A percentile compares a stretch with the other conserved stretches of the same genome.
These are phyloP conservation scores for Ciona savignyi DNA, from an alignment of 23 tunicate species.

Conservation along the genomic window DNA sequence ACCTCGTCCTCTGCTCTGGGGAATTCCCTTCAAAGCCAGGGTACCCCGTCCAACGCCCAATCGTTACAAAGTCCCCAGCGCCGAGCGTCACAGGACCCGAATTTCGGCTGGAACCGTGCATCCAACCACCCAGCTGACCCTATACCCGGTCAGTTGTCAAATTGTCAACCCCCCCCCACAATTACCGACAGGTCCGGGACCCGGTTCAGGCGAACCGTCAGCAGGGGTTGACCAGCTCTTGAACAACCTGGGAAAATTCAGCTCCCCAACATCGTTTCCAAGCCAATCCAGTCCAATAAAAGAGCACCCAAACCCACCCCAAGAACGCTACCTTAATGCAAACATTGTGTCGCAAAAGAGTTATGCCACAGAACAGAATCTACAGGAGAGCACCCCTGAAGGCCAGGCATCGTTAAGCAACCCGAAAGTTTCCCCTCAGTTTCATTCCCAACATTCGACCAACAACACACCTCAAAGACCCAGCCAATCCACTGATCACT, in stretches of 20 bases:
- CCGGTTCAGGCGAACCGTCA: neutral
- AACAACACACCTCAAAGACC: neutral
- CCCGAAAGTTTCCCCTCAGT: neutral
- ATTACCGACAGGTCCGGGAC: conserved; percentile 13
- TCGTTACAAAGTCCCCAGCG: conserved; percentile 17
- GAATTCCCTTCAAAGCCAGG: neutral
- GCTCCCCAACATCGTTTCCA: conserved; percentile 41
- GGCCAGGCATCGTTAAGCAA: neutral
- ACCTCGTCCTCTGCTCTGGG: neutral
- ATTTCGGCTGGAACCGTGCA: conserved; percentile 2
- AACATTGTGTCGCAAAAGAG: neutral
- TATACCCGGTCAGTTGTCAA: conserved; percentile 5
- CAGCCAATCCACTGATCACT: neutral
- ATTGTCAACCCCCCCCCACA: conserved; percentile 26
- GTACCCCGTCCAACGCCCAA: conserved; percentile 7
- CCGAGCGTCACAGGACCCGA: conserved; percentile 4
- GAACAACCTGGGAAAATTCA: conserved; percentile 40
- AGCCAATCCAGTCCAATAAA: conserved; percentile 16
- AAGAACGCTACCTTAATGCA: neutral
- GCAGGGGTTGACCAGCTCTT: conserved; percentile 23
- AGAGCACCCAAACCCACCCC: conserved; percentile 5
- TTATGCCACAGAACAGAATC: conserved; percentile 9
- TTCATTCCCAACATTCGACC: neutral
- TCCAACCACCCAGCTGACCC: conserved; percentile 12
- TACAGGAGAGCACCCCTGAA: conserved; percentile 1